Base-by-base conservation (phyloP, 2,113 vertebrate species). In the Neogobius melanostomus region DNA sequence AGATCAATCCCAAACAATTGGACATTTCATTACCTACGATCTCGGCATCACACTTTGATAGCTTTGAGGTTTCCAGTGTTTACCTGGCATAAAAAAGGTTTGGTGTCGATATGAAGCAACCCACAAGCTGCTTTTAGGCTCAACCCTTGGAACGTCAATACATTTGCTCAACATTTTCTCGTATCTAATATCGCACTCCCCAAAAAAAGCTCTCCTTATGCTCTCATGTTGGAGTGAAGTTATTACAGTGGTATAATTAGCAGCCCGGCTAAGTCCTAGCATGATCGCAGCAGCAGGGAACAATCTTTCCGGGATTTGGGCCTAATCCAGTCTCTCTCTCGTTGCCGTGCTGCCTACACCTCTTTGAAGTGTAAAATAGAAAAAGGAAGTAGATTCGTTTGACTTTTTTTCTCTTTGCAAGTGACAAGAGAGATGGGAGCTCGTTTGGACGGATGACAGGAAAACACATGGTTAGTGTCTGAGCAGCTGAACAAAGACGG, bases 291-390 rank as follows among this genome's bases (percentile, higher is more conserved):
- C 78, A 83, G 82, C 76, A 56, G 71, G 65, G 85, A 81, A 85
- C 62, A 65, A 74, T 84, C 80, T 87, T 87, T 80, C 10, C 69
- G 77, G 83, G 88, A 88, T 87, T 90, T 90, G 72, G 79, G 87
- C 79, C 75, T 91, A 90, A 91, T 90, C 89, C 75, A 68, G 79
- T 36, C 86, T 83, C 72, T 82, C 82, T 82, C 69, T 72, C 85
- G 77, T 78, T 80, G 64, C 80, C 69, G 64, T 77, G 57, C 44
- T 67, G 60, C 77, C 76, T 52, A 28, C 78, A 83, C 71, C 59
- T 80, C 83, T 91, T 91, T 90, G 88, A 90, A 88, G 87, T 91
- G 83, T 67, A 68, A 76, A 66, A 85, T 43, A 61, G 52, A 85
- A 76, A 66, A 85, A 64, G 12, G 54, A 83, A 88, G 45, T 63